These are phyloP conservation scores for Periphyllus acericola DNA, from an alignment of 2,888 invertebrate genomes.

Conservation along the genomic window DNA sequence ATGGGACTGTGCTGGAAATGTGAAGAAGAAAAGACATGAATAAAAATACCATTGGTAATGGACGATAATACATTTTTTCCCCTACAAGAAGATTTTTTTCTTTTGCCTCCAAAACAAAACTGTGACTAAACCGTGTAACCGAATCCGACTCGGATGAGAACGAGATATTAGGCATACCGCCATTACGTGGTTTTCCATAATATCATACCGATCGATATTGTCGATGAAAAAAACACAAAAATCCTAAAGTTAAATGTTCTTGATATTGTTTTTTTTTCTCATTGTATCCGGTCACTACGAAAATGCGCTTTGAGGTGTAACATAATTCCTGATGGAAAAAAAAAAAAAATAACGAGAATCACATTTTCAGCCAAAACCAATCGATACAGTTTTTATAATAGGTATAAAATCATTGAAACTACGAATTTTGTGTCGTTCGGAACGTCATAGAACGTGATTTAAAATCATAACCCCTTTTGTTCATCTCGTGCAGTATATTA, in stretches of 20 bases:
- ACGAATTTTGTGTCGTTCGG: background rate
- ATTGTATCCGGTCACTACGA: conserved; percentile 37
- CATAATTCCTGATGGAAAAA: conserved; percentile 3
- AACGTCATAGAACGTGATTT: background rate
- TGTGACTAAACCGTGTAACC: conserved; percentile 60
- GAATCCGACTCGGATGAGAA: conserved; percentile 55
- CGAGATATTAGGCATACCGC: conserved; percentile 18
- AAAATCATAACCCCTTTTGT: background rate
- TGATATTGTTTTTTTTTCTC: background rate
- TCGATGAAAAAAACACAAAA: conserved; percentile 26
- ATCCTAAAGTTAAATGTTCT: conserved; percentile 41
- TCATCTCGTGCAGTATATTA: background rate
- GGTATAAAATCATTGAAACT: conserved; percentile 8
- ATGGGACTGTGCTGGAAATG: background rate
- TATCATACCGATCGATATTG: conserved; percentile 38
- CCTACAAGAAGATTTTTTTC: background rate
- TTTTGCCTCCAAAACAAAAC: conserved; percentile 42
- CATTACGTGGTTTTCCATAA: conserved; percentile 53
- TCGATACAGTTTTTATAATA: conserved; percentile 35
- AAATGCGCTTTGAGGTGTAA: conserved; percentile 54
- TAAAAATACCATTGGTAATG: conserved; percentile 22
- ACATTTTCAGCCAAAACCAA: conserved; percentile 46
- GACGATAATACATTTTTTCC: conserved; percentile 25
- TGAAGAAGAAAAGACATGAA: background rate
- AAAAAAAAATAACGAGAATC: conserved; percentile 19